Evolutionary conservation across 1,140 invertebrate genomes (phyloP).

Genomic region (Drosophila yakuba): DNA sequence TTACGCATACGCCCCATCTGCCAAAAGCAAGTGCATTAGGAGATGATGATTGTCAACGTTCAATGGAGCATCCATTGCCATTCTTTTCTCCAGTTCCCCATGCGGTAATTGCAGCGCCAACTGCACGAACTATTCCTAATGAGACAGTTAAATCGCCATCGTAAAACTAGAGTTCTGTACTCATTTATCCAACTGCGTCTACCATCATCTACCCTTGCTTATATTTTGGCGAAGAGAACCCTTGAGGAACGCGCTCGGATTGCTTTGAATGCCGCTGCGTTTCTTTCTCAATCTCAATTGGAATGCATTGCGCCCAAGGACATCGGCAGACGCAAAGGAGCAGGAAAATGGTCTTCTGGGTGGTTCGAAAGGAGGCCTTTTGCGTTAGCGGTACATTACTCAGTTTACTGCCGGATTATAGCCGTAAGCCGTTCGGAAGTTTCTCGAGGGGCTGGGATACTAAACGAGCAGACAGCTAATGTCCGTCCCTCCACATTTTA

Average conservation of each 20-base stretch:
- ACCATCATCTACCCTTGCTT: neutral
- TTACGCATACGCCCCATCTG: slow-evolving; percentile 61
- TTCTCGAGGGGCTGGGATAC: slow-evolving; percentile 9
- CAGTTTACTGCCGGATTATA: slow-evolving; percentile 53
- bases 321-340: slow-evolving; percentile 28
- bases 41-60: slow-evolving; percentile 5
- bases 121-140: slow-evolving; percentile 65
- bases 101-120: slow-evolving; percentile 27
- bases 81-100: slow-evolving; percentile 17
- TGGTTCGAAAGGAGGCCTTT: slow-evolving; percentile 12
- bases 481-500: slow-evolving; percentile 13
- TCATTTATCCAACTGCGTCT: slow-evolving; percentile 2
- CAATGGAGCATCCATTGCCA: slow-evolving; percentile 5
- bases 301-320: slow-evolving; percentile 60
- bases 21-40: slow-evolving; percentile 7
- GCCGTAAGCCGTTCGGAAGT: slow-evolving; percentile 52
- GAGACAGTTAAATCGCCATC: slow-evolving; percentile 64
- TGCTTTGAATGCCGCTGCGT: slow-evolving; percentile 56
- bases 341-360: slow-evolving; percentile 3
- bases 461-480: slow-evolving; percentile 27
- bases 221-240: slow-evolving; percentile 9
- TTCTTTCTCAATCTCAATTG: slow-evolving; percentile 44
- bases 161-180: slow-evolving; percentile 16
- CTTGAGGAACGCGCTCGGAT: slow-evolving; percentile 53
- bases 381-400: slow-evolving; percentile 38